phyloP scores from a whole-genome alignment of 2,113 vertebrate species.

The Callopanchax toddi region DNA sequence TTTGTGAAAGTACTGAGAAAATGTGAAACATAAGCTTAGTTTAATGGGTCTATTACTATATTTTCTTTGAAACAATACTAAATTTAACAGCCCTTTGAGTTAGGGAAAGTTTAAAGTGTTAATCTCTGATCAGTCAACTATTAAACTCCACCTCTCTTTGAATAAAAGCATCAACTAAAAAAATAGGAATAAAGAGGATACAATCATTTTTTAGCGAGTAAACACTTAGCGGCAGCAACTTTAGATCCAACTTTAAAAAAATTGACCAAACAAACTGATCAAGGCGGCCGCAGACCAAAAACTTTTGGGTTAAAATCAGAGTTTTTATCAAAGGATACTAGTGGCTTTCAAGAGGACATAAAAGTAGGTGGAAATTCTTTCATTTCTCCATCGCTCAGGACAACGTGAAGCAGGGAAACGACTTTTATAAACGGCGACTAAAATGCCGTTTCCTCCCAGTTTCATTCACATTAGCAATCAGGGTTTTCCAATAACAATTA shows the following conservation, averaged over 20 bases:
- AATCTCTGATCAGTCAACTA: too few relatives aligned
- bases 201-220: too few relatives aligned
- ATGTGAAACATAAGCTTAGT: neutral
- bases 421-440: neutral
- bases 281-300: neutral
- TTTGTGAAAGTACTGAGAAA: neutral
- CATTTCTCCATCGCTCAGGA: neutral
- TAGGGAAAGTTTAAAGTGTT: neutral
- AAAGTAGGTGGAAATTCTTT: neutral
- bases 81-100: neutral
- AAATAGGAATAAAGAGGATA: neutral
- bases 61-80: neutral
- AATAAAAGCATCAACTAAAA: neutral
- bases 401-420: neutral
- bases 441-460: neutral
- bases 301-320: neutral
- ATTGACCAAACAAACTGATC: neutral
- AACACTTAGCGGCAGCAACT: too few relatives aligned
- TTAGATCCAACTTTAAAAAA: neutral
- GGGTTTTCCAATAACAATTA: neutral
- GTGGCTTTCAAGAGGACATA: neutral
- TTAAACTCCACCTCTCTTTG: neutral
- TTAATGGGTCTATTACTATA: neutral
- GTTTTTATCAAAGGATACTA: neutral
- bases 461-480: neutral